Evolutionary conservation across 2,113 vertebrate species (phyloP), one percentile per base, ranked within the genome.

Genomic region (Caranx ignobilis): DNA sequence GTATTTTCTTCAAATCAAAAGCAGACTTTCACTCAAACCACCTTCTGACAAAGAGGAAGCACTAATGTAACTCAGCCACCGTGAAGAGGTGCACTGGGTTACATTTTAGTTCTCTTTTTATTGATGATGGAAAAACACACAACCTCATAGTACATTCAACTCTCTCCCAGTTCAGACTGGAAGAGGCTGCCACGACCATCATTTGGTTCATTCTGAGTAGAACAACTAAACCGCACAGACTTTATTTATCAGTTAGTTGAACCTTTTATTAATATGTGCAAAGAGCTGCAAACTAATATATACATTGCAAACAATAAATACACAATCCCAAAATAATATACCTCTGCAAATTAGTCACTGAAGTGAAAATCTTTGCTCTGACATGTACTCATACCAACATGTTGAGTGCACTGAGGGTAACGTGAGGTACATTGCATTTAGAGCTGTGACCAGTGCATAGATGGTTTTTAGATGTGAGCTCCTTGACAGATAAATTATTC

Each of bases 231-330:
- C 88, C 74, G 82, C 79, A 84, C 88, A 94, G 90, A 90, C 82
- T 86, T 85, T 81, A 87, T 87, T 92, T 86, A 93, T 90, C 89
- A 86, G 92, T 92, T 94, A 93, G 87, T 94, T 89, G 84, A 94
- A 93, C 86, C 79, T 83, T 89, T 90, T 89, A 85, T 92, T 91
- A 86, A 81, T 93, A 92, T 96, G 96, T 96, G 96, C 96, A 97
- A 96, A 94, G 93, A 94, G 92, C 95, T 96, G 97, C 94, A 97
- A 96, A 95, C 92, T 94, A 95, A 94, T 95, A 95, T 96, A 79
- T 94, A 95, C 93, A 94, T 89, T 91, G 90, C 90, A 95, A 93
- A 93, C 88, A 89, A 92, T 94, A 96, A 96, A 97, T 95, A 96
- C 94, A 96, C 90, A 95, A 94, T 94, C 89, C 56, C 93, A 89